phyloP scores from a whole-genome alignment of 2,113 vertebrate species.

The Haplochromis vanheusdeni region DNA sequence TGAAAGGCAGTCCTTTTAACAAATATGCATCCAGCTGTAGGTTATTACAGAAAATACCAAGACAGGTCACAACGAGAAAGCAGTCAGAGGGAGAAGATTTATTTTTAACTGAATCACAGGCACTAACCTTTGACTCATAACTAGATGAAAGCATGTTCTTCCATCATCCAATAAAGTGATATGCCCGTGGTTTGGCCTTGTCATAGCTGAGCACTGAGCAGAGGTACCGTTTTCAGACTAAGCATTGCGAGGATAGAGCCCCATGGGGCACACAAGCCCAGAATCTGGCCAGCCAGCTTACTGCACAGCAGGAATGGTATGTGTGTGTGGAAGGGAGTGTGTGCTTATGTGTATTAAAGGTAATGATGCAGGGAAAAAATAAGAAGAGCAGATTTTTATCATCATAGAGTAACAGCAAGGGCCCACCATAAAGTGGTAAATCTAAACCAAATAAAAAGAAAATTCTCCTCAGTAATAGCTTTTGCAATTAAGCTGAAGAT shows the following conservation, averaged over 20 bases:
- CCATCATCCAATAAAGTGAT: slow-evolving; percentile 13
- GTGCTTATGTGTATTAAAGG: background rate
- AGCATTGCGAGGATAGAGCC: background rate
- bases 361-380: slow-evolving; percentile 3
- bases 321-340: background rate
- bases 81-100: background rate
- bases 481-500: background rate
- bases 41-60: background rate
- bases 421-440: background rate
- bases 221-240: slow-evolving; percentile 2
- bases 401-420: background rate
- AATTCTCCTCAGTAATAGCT: background rate
- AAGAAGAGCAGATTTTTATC: background rate
- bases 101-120: background rate
- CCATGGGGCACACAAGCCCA: background rate
- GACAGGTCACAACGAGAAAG: background rate
- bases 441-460: background rate
- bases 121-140: background rate
- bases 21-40: background rate
- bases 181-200: background rate
- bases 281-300: slow-evolving; percentile 32
- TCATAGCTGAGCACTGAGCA: background rate
- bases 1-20: background rate
- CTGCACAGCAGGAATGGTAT: background rate
- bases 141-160: background rate